Evolutionary conservation across 2,113 vertebrate species (phyloP), one percentile per base, ranked within the genome.

Genomic region (Empidonax alnorum): DNA sequence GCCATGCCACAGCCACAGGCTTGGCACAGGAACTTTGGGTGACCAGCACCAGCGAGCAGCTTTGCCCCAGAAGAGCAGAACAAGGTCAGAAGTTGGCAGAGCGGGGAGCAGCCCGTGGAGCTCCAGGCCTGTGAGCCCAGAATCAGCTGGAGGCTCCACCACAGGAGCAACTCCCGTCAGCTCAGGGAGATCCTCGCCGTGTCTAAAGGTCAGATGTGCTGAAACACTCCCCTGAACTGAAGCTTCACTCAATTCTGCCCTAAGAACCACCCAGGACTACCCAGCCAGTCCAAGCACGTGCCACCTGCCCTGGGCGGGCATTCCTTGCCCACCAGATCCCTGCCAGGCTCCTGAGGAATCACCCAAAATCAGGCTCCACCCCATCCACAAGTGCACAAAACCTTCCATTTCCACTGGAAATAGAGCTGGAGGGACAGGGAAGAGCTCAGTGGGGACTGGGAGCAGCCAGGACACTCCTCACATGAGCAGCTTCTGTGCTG

Each of bases 21-120:
- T 5, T 6, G 2, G 22, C 3, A 46, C 7, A 31, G 0, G 2
- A 0, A 3, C 10, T 20, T 0, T 13, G 66, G 41, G 12, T 14
- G 44, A 35, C 3, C 37, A 3, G 28, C 21, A 4, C 6, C 72
- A 53, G 35, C 73, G 55, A 35, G 28, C 3, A 25, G 9, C 13
- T n/a, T 24, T 30, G 16, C 56, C 62, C 41, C 31, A 12, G 20
- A 10, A 42, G 19, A 59, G 41, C 4, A 28, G 62, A 82, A 58
- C 19, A 3, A 58, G 2, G 10, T 1, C 58, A 35, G 44, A 19
- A 50, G 69, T 17, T 1, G 30, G 14, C 4, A 2, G 14, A 14
- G 31, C 0, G 56, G 76, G 73, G 35, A 50, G 44, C 30, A 47
- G 39, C 2, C n/a, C 2, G 3, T 1, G 17, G 2, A 44, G 41